A percentile compares a stretch with the other conserved stretches of the same genome.
Conservation (phyloP, 1,140 invertebrate species). For the Meteorus sp. region DNA sequence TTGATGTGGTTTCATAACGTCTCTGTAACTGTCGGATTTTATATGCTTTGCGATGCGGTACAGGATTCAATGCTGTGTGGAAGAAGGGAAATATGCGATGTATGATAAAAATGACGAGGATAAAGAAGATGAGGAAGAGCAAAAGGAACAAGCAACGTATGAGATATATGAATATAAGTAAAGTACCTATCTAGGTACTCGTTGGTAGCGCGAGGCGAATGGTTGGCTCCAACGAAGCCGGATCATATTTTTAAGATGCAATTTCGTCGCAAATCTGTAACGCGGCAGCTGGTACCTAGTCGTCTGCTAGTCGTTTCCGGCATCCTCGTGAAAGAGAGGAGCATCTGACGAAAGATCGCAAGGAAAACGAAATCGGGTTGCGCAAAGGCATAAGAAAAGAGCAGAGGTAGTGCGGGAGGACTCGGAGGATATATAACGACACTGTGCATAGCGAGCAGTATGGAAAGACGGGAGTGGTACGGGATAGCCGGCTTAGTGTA, state of each 20-base stretch:
- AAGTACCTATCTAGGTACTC: not conserved
- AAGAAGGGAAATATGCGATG: no score
- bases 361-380: conserved; percentile 5
- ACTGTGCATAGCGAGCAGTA: conserved; percentile 1
- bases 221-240: conserved; percentile 39
- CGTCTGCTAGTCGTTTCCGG: conserved; percentile 24
- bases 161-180: not conserved
- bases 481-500: conserved; percentile 22
- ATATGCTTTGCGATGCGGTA: not conserved
- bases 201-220: not conserved
- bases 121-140: not conserved
- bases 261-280: conserved; percentile 51
- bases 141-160: not conserved
- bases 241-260: conserved; percentile 56
- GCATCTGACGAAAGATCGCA: conserved; percentile 23
- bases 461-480: conserved; percentile 1
- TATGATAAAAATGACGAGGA: not conserved
- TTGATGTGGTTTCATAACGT: no score
- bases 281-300: conserved; percentile 41
- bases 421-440: conserved; percentile 4
- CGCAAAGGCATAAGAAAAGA: not conserved
- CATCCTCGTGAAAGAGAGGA: conserved; percentile 26
- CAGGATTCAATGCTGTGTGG: no score
- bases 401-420: not conserved
- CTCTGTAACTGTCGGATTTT: no score